Percentiles rank a stretch among this genome's conserved stretches.
Conservation (phyloP, 2,888 invertebrate genomes). For the Caenorhabditis afra region DNA sequence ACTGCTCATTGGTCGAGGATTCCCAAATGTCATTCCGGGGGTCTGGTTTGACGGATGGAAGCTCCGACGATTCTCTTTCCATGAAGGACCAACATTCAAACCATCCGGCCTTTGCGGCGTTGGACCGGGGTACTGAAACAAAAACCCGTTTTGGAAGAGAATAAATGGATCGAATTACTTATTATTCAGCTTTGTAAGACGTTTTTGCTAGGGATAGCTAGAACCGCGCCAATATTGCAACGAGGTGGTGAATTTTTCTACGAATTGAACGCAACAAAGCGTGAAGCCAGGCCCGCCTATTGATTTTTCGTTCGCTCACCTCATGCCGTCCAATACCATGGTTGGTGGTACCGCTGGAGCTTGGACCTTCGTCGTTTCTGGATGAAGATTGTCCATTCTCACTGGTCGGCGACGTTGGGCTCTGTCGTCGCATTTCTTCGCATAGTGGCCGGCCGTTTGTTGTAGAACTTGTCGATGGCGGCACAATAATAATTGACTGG, state of each 20-base stretch:
- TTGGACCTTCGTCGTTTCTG: conserved; percentile 16
- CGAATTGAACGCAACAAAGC: too few relatives aligned
- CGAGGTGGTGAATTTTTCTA: too few relatives aligned
- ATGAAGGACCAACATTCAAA: conserved; percentile 16
- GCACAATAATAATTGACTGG: conserved; percentile 10
- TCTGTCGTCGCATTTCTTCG: conserved; percentile 30
- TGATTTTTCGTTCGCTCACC: conserved; percentile 8
- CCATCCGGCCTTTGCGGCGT: conserved; percentile 44
- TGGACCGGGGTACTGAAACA: conserved; percentile 21
- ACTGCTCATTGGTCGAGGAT: conserved; percentile 17
- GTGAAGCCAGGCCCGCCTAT: too few relatives aligned
- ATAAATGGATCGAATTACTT: too few relatives aligned
- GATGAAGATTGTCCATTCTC: conserved; percentile 3
- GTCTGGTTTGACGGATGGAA: conserved; percentile 14
- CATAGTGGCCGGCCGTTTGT: conserved; percentile 17
- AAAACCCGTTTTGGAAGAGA: background rate
- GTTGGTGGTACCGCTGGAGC: conserved; percentile 20
- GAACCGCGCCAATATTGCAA: too few relatives aligned
- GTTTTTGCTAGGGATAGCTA: too few relatives aligned
- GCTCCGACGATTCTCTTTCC: conserved; percentile 6
- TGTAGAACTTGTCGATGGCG: background rate
- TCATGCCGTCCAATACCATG: conserved; percentile 17
- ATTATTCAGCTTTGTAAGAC: too few relatives aligned
- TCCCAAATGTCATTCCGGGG: background rate
- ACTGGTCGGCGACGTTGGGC: conserved; percentile 21